phyloP scores from a whole-genome alignment of 2,113 vertebrate species.

The Scopus umbretta region DNA sequence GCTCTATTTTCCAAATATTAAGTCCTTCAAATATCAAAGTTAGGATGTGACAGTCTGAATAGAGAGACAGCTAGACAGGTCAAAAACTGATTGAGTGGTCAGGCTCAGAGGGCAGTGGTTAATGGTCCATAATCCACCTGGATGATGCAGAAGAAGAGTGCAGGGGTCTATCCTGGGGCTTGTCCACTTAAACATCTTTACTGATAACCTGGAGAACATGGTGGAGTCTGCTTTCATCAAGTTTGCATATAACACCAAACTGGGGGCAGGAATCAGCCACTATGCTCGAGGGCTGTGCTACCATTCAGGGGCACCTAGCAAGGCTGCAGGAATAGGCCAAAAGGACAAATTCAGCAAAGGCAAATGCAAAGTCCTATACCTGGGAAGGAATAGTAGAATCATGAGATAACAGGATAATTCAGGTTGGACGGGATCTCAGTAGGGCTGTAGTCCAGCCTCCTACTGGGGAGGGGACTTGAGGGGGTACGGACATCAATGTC shows the following conservation, averaged over 20 bases:
- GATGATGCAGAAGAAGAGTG: neutral
- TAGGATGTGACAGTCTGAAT: neutral
- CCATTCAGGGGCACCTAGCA: neutral
- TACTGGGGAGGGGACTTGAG: neutral
- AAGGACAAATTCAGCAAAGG: neutral
- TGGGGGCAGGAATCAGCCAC: neutral
- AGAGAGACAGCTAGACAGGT: neutral
- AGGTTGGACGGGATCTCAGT: neutral
- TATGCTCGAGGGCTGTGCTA: neutral
- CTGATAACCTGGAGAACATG: neutral
- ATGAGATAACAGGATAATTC: neutral
- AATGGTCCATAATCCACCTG: neutral
- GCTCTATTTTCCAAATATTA: neutral
- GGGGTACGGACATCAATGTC: fast-evolving
- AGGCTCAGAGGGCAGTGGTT: neutral
- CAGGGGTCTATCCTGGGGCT: neutral
- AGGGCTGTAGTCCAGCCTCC: neutral
- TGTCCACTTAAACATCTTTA: neutral
- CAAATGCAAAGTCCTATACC: neutral
- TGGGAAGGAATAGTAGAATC: neutral
- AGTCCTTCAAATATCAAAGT: neutral
- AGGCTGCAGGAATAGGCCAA: neutral
- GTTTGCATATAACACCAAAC: neutral
- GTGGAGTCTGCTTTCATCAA: neutral
- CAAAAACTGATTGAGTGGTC: neutral